Evolutionary conservation across 2,797 vertebrate genomes (phyloP).

Genomic region (Margarornis squamiger): DNA sequence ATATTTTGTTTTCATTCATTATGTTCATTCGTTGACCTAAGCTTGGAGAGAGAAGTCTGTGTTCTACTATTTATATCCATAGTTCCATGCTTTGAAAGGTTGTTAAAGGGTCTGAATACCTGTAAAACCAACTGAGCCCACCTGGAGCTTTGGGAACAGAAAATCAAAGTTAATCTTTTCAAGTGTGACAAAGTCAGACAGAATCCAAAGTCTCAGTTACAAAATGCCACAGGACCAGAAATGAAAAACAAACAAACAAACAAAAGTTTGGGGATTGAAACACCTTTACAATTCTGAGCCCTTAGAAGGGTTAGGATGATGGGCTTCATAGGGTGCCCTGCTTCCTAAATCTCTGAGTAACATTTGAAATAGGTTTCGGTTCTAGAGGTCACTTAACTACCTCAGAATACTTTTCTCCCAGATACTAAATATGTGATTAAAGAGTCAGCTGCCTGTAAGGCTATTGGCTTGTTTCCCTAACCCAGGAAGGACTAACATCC

Average conservation of each 20-base stretch:
- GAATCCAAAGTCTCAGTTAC: not conserved
- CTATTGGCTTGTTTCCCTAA: constrained; percentile 44
- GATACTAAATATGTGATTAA: constrained; percentile 54
- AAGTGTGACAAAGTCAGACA: not conserved
- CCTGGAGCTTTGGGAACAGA: not conserved
- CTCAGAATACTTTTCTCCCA: constrained; percentile 10
- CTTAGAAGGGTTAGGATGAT: not conserved
- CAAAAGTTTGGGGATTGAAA: not conserved
- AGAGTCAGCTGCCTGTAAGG: constrained; percentile 36
- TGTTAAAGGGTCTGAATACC: not conserved
- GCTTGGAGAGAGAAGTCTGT: not conserved
- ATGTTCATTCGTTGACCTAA: not conserved
- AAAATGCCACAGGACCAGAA: not conserved
- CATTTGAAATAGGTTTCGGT: not conserved
- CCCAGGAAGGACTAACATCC: constrained; percentile 25
- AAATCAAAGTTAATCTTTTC: not conserved
- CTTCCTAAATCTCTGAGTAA: not conserved
- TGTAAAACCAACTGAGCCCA: not conserved
- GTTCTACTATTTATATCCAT: not conserved
- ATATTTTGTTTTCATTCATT: not conserved
- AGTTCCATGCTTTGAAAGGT: not conserved
- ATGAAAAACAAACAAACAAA: not conserved
- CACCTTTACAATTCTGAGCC: not conserved
- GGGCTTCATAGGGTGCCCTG: not conserved
- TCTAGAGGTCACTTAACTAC: constrained; percentile 20